Evolutionary conservation across 2,888 invertebrate species (phyloP), one percentile per base, ranked within the genome.

Genomic region (Philereme transversata): DNA sequence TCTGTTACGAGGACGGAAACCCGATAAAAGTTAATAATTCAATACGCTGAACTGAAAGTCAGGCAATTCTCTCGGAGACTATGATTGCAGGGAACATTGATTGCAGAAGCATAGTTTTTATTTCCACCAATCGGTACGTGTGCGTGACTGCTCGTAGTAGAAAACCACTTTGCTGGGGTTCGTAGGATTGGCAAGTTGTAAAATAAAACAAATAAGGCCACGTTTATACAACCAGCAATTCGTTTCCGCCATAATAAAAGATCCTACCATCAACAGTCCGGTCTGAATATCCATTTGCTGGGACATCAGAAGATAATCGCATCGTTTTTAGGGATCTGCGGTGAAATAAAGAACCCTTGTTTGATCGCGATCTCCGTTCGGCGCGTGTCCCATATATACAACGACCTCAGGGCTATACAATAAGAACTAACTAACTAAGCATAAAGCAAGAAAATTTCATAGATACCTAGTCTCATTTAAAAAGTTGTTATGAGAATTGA

Each of bases 251-350:
- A 65, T 70, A 68, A 69, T 73, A 71, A 70, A 68, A 71, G 65
- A 65, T 64, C 66, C 56, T 43, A 56, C 68, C 64, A 66, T 71
- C 69, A 69, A 67, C 67, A 65, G 57, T 38, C 52, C 58, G 64
- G 69, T 66, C 70, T 68, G 65, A 69, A 71, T 71, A 71, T 68
- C 71, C 70, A 73, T 71, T 73, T 68, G 61, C 69, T 57, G 65
- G 55, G 62, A 67, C 66, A 66, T 65, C 61, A 64, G 47, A 61
- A 68, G 70, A 71, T 73, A 71, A 73, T 70, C 70, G 64, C 62
- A 43, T 61, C 51, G 40, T 48, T 49, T 53, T 58, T 51, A 51
- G 62, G 51, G 54, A 38, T 54, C 51, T 11, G 51, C n/a, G 33
- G 38, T 45, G 44, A 45, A 51, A 51, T 48, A 58, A 51, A 51